phyloP scores from a whole-genome alignment of 2,113 vertebrate genomes.

The Rattus rattus region DNA sequence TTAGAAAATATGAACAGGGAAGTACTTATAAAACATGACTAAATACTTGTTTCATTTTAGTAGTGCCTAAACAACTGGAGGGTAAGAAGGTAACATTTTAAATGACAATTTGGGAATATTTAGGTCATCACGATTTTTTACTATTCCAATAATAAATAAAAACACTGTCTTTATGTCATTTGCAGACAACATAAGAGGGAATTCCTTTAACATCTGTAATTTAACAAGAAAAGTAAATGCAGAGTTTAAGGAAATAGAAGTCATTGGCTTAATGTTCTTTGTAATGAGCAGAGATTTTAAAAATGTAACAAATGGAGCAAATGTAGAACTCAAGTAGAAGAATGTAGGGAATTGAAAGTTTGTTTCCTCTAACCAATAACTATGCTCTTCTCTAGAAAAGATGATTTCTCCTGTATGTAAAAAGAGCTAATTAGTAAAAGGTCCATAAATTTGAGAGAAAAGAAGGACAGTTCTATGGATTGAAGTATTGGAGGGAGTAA shows the following conservation, averaged over 20 bases:
- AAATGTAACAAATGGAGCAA: not conserved
- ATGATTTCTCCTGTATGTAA: not conserved
- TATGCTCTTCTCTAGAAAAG: not conserved
- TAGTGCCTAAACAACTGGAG: not conserved
- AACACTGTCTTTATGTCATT: not conserved
- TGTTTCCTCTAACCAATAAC: not conserved
- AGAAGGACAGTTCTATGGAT: not conserved
- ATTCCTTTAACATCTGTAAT: not conserved
- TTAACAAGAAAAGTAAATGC: not conserved
- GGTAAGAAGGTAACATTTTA: not conserved
- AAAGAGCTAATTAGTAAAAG: not conserved
- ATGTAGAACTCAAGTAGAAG: not conserved
- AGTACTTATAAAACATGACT: not conserved
- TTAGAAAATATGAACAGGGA: not conserved
- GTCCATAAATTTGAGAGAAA: not conserved
- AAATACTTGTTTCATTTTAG: not conserved
- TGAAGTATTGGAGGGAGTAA: rapidly evolving
- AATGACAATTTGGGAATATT: not conserved
- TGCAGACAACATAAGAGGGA: not conserved
- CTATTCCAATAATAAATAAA: not conserved
- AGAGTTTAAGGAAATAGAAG: not conserved
- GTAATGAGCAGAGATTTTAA: not conserved
- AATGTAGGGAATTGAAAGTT: not conserved
- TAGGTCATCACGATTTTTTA: not conserved
- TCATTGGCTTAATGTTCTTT: not conserved